These are phyloP conservation scores for Burhinus oedicnemus DNA, from an alignment of 2,113 vertebrate species.

Conservation along the genomic window DNA sequence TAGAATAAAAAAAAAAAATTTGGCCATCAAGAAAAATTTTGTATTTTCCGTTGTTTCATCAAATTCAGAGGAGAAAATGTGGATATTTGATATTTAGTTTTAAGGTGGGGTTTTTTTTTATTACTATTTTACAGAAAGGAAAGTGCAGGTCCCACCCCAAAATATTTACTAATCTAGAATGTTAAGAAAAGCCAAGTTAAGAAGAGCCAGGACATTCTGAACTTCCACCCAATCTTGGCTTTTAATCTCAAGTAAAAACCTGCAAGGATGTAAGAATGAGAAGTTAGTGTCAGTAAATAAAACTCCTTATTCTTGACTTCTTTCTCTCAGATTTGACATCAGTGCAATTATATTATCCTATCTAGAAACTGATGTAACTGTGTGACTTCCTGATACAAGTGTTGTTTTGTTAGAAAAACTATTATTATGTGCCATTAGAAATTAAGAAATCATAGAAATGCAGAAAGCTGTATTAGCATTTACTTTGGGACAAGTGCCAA, in stretches of 20 bases:
- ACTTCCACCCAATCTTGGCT: neutral
- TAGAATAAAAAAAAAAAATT: neutral
- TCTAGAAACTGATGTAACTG: neutral
- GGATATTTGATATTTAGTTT: neutral
- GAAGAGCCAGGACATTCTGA: neutral
- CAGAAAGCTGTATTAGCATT: neutral
- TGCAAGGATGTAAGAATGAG: neutral
- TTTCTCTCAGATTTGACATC: neutral
- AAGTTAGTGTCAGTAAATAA: neutral
- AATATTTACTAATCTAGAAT: neutral
- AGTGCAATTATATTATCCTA: neutral
- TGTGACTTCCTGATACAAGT: neutral
- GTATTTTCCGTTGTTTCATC: neutral
- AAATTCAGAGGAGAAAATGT: neutral
- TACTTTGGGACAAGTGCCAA: neutral
- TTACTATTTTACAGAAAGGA: neutral
- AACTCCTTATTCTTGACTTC: neutral
- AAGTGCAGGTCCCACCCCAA: neutral
- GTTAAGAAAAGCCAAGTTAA: neutral
- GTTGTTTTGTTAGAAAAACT: neutral
- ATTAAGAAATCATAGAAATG: neutral
- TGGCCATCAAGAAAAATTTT: neutral
- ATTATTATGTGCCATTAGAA: neutral
- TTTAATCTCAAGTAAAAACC: neutral
- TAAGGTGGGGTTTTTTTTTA: neutral